These are phyloP conservation scores for Tympanoctomys barrerae DNA, from an alignment of 2,797 vertebrate species.

Conservation along the genomic window DNA sequence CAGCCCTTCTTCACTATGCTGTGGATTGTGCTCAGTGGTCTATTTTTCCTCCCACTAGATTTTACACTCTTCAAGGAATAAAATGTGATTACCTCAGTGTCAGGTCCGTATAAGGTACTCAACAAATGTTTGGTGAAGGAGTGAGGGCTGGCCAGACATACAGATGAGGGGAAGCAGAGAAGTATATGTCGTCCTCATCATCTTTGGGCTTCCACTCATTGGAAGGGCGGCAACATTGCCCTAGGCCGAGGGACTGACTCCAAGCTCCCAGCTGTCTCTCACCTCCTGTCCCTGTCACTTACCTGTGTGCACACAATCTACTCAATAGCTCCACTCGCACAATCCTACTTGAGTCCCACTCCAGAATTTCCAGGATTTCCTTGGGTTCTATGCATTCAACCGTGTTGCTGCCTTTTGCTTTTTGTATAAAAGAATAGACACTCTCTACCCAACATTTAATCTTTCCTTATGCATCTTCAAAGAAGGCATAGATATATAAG, in stretches of 20 bases:
- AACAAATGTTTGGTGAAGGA: not conserved
- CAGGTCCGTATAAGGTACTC: not conserved
- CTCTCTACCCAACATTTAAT: not conserved
- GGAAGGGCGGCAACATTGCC: too few relatives aligned
- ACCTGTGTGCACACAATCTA: not conserved
- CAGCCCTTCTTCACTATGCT: not conserved
- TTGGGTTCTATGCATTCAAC: not conserved
- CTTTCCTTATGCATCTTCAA: not conserved
- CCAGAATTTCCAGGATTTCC: not conserved
- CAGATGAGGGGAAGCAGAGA: not conserved
- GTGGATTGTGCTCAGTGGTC: not conserved
- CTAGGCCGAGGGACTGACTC: not conserved
- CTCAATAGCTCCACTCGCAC: not conserved
- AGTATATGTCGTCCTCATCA: too few relatives aligned
- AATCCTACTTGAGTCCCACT: not conserved
- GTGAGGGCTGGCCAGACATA: not conserved
- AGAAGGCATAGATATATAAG: not conserved
- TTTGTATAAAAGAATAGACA: not conserved
- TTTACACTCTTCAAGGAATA: not conserved
- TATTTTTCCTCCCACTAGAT: conserved; percentile 11
- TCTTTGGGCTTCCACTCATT: not conserved
- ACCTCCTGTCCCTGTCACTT: not conserved
- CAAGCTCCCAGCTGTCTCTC: not conserved
- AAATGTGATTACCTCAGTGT: not conserved
- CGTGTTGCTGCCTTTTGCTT: not conserved